phyloP scores from a whole-genome alignment of 2,888 invertebrate species.

The Hypselothyrea guttata region DNA sequence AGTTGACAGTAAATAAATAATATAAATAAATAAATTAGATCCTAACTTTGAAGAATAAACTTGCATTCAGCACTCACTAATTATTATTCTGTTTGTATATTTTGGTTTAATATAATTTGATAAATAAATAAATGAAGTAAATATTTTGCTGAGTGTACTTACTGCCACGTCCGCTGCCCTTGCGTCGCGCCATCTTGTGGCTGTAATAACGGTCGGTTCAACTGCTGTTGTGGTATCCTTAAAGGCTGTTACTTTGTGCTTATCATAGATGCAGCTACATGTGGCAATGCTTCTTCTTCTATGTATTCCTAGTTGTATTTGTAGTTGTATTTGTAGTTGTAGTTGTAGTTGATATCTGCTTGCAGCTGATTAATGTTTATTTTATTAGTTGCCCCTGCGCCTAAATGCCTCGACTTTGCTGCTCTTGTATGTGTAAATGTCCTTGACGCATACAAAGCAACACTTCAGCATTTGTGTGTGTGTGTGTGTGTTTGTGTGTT shows the following conservation, averaged over 20 bases:
- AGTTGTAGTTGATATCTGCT: conserved; percentile 7
- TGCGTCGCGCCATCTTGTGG: conserved; percentile 74
- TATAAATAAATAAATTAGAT: no score
- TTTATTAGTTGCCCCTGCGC: conserved; percentile 26
- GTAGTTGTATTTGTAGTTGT: not conserved
- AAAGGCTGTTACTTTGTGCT: conserved; percentile 20
- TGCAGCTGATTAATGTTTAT: conserved; percentile 56
- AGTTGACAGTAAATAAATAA: no score
- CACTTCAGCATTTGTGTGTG: conserved; percentile 4
- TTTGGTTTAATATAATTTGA: no score
- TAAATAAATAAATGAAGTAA: no score
- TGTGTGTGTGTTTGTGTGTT: conserved; percentile 11
- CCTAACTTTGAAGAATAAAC: no score
- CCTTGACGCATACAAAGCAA: conserved; percentile 26
- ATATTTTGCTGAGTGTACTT: conserved; percentile 59
- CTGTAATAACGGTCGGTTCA: not conserved
- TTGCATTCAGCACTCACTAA: no score
- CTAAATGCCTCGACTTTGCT: not conserved
- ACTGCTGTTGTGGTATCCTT: conserved; percentile 5
- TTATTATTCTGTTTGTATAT: no score
- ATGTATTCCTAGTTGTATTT: not conserved
- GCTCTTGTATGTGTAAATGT: conserved; percentile 8
- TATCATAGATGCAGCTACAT: conserved; percentile 23
- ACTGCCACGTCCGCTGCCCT: conserved; percentile 79
- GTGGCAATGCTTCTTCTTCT: conserved; percentile 18